These are phyloP conservation scores for Drepanosiphum platanoidis DNA, from an alignment of 2,888 invertebrate genomes.

Conservation along the genomic window DNA sequence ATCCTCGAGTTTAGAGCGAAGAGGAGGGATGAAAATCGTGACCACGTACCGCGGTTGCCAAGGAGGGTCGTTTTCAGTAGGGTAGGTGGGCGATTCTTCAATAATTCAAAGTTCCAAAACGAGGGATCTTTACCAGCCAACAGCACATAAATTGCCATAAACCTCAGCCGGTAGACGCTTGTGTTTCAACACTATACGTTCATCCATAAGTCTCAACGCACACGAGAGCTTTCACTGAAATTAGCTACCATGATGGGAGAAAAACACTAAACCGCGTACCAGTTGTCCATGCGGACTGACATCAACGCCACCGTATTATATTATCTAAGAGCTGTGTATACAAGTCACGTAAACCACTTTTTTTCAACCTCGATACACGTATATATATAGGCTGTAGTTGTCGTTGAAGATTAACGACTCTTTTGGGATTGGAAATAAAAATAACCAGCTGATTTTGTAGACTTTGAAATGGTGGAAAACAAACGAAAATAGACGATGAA, in stretches of 20 bases:
- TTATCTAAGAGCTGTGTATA: background rate
- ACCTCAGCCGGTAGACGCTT: slow-evolving; percentile 50
- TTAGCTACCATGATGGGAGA: slow-evolving; percentile 17
- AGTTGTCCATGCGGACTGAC: background rate
- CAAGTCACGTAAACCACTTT: slow-evolving; percentile 56
- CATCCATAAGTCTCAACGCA: slow-evolving; percentile 25
- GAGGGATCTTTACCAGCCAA: slow-evolving; percentile 58
- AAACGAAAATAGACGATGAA: background rate
- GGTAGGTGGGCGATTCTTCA: slow-evolving; percentile 50
- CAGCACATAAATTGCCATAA: slow-evolving; percentile 61
- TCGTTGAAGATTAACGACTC: slow-evolving; percentile 36
- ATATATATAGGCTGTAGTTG: background rate
- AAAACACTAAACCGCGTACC: background rate
- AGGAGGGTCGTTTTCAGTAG: slow-evolving; percentile 38
- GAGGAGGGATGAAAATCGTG: slow-evolving; percentile 38
- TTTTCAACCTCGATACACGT: slow-evolving; percentile 15
- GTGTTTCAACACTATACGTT: slow-evolving; percentile 50
- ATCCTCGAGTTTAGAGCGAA: slow-evolving; percentile 23
- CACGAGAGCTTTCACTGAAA: slow-evolving; percentile 52
- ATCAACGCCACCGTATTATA: background rate
- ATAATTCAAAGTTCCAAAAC: slow-evolving; percentile 61
- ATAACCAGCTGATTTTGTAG: background rate
- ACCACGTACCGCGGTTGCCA: slow-evolving; percentile 52
- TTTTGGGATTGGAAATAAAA: slow-evolving; percentile 35
- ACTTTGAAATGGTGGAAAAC: background rate